These are phyloP conservation scores for Calameuta pallipes DNA, from an alignment of 2,888 invertebrate species.

Conservation along the genomic window DNA sequence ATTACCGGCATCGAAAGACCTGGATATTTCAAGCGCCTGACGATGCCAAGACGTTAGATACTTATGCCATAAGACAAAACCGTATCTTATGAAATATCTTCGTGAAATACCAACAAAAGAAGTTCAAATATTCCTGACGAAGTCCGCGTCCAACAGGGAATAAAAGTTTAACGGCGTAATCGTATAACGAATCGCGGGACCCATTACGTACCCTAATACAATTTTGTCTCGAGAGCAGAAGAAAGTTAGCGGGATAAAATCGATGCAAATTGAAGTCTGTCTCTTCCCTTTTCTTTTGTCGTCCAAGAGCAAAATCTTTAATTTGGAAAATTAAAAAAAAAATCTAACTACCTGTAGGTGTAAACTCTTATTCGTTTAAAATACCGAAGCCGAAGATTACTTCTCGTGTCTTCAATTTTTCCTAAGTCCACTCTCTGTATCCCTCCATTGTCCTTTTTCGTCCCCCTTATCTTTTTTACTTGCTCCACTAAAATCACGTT, in stretches of 20 bases:
- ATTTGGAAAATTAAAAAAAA: too few relatives aligned
- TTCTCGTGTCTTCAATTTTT: not conserved
- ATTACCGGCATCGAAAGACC: not conserved
- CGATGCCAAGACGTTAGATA: not conserved
- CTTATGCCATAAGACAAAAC: not conserved
- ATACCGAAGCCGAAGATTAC: not conserved
- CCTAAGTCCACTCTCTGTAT: not conserved
- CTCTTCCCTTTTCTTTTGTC: not conserved
- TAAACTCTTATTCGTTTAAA: too few relatives aligned
- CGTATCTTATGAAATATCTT: not conserved
- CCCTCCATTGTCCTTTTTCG: not conserved
- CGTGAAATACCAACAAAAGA: not conserved
- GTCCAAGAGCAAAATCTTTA: not conserved
- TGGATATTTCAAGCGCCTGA: not conserved
- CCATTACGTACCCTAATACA: not conserved
- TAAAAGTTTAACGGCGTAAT: constrained; percentile 53
- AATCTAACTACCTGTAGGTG: too few relatives aligned
- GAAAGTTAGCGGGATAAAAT: too few relatives aligned
- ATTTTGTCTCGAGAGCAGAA: not conserved
- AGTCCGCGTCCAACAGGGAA: constrained; percentile 36
- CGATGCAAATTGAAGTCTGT: too few relatives aligned
- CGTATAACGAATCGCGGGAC: constrained; percentile 46
- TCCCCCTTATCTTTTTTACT: not conserved
- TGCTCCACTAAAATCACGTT: not conserved
- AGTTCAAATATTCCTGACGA: not conserved